phyloP scores from a whole-genome alignment of 2,888 invertebrate genomes.

The Drosophila subquinaria region DNA sequence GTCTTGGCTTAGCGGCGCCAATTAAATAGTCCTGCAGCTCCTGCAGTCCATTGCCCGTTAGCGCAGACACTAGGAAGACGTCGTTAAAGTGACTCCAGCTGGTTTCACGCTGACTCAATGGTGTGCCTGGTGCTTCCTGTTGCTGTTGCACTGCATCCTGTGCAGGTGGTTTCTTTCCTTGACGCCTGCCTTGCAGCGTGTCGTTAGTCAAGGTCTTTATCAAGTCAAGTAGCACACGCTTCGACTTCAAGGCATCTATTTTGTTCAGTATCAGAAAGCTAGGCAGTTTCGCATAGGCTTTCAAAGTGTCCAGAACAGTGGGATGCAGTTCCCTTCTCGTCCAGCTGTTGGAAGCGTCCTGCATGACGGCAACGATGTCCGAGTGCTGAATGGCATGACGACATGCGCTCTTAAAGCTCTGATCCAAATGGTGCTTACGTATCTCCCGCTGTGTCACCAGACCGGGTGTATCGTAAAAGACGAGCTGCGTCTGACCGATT shows the following conservation, averaged over 20 bases:
- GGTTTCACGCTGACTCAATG: conserved; percentile 56
- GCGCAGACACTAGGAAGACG: conserved; percentile 96
- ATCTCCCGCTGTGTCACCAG: conserved; percentile 90
- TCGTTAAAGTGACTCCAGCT: conserved; percentile 93
- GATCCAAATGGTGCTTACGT: conserved; percentile 87
- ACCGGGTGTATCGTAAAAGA: conserved; percentile 98
- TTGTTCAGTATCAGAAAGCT: conserved; percentile 96
- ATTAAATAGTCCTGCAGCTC: conserved; percentile 87
- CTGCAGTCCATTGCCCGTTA: conserved; percentile 91
- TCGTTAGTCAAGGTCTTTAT: conserved; percentile 90
- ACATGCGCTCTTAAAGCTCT: conserved; percentile 87
- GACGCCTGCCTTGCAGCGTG: conserved; percentile 83
- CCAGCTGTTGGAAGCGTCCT: conserved; percentile 92
- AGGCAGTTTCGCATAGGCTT: conserved; percentile 87
- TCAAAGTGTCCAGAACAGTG: conserved; percentile 90
- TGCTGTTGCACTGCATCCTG: neutral
- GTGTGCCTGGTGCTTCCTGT: conserved; percentile 21
- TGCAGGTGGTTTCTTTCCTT: conserved; percentile 38
- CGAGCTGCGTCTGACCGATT: conserved; percentile 92
- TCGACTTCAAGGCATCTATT: conserved; percentile 91
- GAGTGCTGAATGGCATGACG: conserved; percentile 88
- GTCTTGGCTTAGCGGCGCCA: conserved; percentile 87
- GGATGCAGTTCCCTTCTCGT: conserved; percentile 89
- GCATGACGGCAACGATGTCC: conserved; percentile 93
- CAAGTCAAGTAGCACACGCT: conserved; percentile 90